Base-by-base conservation (phyloP, 1,140 invertebrate genomes). In the Anthonomus grandis region DNA sequence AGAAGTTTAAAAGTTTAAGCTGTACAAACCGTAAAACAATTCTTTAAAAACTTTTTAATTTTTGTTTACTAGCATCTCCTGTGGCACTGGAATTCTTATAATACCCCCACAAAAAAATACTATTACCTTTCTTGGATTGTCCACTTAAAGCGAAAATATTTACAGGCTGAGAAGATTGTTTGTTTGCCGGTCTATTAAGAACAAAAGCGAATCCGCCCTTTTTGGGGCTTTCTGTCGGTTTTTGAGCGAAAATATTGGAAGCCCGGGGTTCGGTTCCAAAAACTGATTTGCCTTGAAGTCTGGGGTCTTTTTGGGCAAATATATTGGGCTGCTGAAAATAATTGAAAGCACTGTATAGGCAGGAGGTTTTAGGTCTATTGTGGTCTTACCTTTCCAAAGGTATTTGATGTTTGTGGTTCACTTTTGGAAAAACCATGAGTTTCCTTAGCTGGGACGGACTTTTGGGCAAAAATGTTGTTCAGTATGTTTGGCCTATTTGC, bases 141-240 rank as follows among this genome's bases (percentile, higher is more conserved):
- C n/a, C n/a, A n/a, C n/a, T n/a, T n/a, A n/a, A n/a, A n/a, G 52
- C 41, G 21, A 55, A 55, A 21, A 55, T 46, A 24, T 55, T 55
- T 6, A 44, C 42, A 23, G 47, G 42, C 31, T 55, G 42, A 2
- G 25, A 6, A 18, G 54, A 12, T 48, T n/a, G n/a, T n/a, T n/a
- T n/a, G n/a, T 39, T 41, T 37, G 17, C 18, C 4, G 44, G 22
- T 13, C 51, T 13, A 31, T 57, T 57, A 3, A 57, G 38, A 6
- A 42, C 31, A 27, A 61, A 61, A 5, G 39, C n/a, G 57, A 61
- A 61, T 6, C 59, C 53, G 3, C 53, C 59, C 22, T 42, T 61
- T 21, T 53, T 61, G 19, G 47, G 17, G 13, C 13, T 5, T 6
- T 41, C 23, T 22, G 31, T 9, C 3, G 17, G 54, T 9, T 27